phyloP scores from a whole-genome alignment of 2,113 vertebrate genomes.

The Rhabdomys dilectus region DNA sequence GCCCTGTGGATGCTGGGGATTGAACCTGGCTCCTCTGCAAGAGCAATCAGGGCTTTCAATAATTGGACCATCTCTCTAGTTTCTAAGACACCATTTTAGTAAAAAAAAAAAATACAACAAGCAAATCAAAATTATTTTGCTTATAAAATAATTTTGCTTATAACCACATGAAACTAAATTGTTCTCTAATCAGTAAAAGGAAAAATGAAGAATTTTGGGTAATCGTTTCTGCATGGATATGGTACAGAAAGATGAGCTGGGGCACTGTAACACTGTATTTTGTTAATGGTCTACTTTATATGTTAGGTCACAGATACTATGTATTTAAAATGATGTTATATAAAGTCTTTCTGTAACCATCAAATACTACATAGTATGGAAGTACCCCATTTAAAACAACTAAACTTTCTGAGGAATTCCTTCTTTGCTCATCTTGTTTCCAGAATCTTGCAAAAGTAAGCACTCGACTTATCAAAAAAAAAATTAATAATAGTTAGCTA shows the following conservation, averaged over 20 bases:
- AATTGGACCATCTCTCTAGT: neutral
- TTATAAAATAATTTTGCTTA: no score
- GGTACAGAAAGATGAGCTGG: neutral
- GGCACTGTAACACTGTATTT: neutral
- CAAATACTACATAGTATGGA: neutral
- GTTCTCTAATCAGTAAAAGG: constrained; percentile 26
- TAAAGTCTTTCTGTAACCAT: neutral
- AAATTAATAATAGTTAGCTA: neutral
- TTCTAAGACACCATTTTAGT: constrained; percentile 11
- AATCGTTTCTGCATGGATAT: neutral
- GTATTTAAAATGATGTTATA: neutral
- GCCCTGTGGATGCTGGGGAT: neutral
- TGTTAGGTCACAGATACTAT: neutral
- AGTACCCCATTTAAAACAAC: neutral
- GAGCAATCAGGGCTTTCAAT: neutral
- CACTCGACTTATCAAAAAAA: neutral
- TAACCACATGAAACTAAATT: neutral
- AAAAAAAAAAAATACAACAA: constrained; percentile 44
- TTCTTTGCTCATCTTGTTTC: neutral
- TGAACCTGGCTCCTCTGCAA: neutral
- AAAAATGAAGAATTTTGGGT: neutral
- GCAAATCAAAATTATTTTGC: constrained; percentile 24
- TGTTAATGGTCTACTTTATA: neutral
- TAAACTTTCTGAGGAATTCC: constrained; percentile 16
- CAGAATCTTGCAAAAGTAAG: constrained; percentile 1